These are phyloP conservation scores for Dasyornis broadbenti DNA, from an alignment of 2,113 vertebrate genomes.

Conservation along the genomic window DNA sequence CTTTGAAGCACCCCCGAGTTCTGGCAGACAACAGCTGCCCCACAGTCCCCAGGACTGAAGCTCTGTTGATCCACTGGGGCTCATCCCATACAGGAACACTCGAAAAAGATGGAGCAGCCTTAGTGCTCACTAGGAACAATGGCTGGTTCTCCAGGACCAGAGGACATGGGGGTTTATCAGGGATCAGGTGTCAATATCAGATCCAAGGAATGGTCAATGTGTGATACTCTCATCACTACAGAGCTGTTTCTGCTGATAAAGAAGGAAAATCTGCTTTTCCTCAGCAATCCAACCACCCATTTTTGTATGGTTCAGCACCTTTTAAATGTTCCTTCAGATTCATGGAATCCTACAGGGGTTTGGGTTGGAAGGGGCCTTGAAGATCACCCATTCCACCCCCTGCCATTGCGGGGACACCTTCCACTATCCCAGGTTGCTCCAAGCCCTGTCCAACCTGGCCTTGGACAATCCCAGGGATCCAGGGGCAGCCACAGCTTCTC, in stretches of 20 bases:
- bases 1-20: neutral
- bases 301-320: neutral
- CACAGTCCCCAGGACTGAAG: rapidly evolving
- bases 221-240: neutral
- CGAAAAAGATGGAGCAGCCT: neutral
- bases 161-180: rapidly evolving
- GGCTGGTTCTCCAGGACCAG: neutral
- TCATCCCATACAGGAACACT: rapidly evolving
- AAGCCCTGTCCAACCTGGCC: rapidly evolving
- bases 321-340: neutral
- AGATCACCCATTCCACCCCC: neutral
- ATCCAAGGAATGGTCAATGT: neutral
- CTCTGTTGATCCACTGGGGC: neutral
- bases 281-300: neutral
- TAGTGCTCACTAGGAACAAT: neutral
- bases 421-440: rapidly evolving
- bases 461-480: neutral
- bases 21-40: neutral
- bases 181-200: neutral
- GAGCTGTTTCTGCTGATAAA: neutral
- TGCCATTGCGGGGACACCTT: neutral
- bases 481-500: neutral
- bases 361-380: neutral
- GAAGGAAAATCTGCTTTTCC: neutral
- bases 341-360: neutral